Evolutionary conservation across 2,113 vertebrate genomes (phyloP).

Genomic region (Martes martes): DNA sequence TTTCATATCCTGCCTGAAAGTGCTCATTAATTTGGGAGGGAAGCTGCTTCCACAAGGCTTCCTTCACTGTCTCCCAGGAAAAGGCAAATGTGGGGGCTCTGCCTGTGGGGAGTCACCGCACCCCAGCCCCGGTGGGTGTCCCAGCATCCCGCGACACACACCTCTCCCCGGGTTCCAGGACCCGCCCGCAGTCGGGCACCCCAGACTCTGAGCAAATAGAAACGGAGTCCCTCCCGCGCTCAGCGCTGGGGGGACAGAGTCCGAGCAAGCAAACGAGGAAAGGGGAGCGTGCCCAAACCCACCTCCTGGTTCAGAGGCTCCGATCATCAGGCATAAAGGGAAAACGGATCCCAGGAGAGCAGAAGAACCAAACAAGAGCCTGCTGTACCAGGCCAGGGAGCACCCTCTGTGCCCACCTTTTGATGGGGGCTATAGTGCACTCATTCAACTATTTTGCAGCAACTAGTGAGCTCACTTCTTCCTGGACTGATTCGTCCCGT

Average conservation of each 20-base stretch:
- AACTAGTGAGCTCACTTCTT: neutral
- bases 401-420: neutral
- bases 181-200: rapidly evolving
- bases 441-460: neutral
- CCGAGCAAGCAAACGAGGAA: neutral
- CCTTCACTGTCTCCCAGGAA: rapidly evolving
- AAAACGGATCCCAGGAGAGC: neutral
- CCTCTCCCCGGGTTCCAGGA: neutral
- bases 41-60: neutral
- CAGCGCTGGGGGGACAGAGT: neutral
- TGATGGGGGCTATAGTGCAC: neutral
- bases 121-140: rapidly evolving
- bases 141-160: rapidly evolving
- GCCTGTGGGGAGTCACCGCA: neutral
- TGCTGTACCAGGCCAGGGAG: neutral
- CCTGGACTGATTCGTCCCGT: neutral
- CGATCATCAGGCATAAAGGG: too few relatives aligned
- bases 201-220: neutral
- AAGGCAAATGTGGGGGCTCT: neutral
- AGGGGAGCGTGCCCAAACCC: rapidly evolving
- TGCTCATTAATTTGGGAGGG: neutral
- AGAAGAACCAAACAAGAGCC: neutral
- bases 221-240: rapidly evolving
- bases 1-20: neutral
- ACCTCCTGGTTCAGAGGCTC: neutral